Conservation (phyloP, 2,113 vertebrate genomes). For the Loxodonta africana region DNA sequence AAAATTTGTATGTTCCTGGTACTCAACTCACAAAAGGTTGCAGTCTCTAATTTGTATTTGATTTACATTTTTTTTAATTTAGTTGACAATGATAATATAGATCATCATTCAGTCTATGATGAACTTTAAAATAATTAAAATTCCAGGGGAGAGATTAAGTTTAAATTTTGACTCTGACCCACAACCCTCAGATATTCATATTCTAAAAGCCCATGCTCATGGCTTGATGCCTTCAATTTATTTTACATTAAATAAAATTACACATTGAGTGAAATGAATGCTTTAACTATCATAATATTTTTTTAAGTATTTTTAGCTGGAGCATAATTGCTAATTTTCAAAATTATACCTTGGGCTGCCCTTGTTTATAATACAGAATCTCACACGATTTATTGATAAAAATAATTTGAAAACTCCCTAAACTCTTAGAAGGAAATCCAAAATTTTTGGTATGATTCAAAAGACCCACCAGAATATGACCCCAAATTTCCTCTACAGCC, state of each 20-base stretch:
- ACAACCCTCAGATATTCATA: not conserved
- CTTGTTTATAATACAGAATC: not conserved
- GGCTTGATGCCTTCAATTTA: not conserved
- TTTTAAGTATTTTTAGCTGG: not conserved
- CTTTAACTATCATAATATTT: not conserved
- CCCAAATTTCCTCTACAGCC: not conserved
- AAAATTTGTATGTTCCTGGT: not conserved
- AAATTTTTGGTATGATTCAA: not conserved
- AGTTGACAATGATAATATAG: not conserved
- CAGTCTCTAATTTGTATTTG: not conserved
- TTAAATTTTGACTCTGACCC: not conserved
- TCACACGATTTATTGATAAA: not conserved
- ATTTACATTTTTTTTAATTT: not conserved
- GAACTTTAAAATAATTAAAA: not conserved
- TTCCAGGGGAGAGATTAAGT: not conserved
- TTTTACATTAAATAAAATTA: conserved; percentile 46
- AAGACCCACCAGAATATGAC: not conserved
- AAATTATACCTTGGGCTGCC: not conserved
- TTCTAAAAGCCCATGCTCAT: not conserved
- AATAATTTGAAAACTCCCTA: not conserved
- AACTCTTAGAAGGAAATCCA: not conserved
- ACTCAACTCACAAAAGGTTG: not conserved
- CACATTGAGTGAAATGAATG: not conserved
- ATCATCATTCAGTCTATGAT: not conserved
- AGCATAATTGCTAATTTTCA: conserved; percentile 35